phyloP scores from a whole-genome alignment of 2,797 vertebrate genomes.

The Lerista edwardsae region DNA sequence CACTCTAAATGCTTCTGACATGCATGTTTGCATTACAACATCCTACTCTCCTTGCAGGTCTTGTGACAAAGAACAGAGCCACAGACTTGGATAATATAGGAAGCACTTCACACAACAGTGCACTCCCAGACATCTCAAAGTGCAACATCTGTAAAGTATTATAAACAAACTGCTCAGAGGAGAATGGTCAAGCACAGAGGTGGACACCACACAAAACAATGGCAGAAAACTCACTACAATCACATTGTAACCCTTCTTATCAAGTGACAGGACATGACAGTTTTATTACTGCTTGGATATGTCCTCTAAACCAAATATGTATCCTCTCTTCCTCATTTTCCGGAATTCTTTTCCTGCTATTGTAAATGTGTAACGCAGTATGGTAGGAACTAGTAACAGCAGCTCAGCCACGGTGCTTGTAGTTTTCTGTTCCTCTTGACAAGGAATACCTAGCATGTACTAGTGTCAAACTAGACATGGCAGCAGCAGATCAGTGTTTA shows the following conservation, averaged over 20 bases:
- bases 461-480: not conserved
- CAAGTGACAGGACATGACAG: not conserved
- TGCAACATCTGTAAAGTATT: not conserved
- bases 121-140: not conserved
- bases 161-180: not conserved
- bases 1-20: constrained; percentile 14
- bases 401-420: not conserved
- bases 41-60: not conserved
- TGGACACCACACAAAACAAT: not conserved
- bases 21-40: not conserved
- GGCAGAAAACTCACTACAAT: not conserved
- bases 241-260: not conserved
- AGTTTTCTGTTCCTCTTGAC: not conserved
- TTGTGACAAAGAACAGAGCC: not conserved
- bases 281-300: not conserved
- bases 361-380: not conserved
- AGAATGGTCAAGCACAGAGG: not conserved
- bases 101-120: not conserved
- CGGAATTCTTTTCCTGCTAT: not conserved
- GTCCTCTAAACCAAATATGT: not conserved
- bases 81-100: not conserved
- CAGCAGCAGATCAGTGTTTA: not conserved
- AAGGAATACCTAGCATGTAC: not conserved
- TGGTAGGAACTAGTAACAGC: not conserved
- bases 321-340: not conserved